Percentiles rank a stretch among this genome's conserved stretches.
Conservation (phyloP, 2,888 invertebrate genomes). For the Trypoxylon attenuatum region DNA sequence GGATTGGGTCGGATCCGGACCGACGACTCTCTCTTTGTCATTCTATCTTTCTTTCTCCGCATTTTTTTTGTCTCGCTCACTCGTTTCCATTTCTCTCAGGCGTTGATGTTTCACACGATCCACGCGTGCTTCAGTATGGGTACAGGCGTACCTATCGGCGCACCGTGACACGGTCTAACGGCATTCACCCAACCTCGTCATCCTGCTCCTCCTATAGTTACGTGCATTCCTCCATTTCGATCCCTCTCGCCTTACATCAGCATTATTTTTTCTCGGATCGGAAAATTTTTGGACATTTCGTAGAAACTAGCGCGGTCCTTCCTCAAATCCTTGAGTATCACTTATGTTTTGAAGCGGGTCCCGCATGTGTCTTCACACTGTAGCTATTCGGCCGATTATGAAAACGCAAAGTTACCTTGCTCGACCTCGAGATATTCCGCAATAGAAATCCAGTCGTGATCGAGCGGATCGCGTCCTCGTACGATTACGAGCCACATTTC, state of each 20-base stretch:
- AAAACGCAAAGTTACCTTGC: no score
- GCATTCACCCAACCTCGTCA: slow-evolving; percentile 61
- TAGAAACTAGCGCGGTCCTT: no score
- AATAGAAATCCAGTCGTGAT: no score
- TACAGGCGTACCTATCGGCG: slow-evolving; percentile 21
- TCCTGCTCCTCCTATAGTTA: slow-evolving; percentile 40
- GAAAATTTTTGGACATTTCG: no score
- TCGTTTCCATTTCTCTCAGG: slow-evolving; percentile 12
- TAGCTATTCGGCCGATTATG: no score
- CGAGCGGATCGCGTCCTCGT: no score
- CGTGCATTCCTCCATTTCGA: slow-evolving; percentile 50
- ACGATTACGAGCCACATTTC: no score
- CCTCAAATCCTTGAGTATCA: no score
- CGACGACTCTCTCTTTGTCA: slow-evolving; percentile 33
- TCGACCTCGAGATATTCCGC: no score
- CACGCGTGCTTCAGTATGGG: background rate
- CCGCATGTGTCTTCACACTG: no score
- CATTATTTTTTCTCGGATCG: no score
- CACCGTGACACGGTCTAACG: slow-evolving; percentile 60
- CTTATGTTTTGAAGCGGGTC: no score
- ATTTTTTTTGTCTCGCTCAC: slow-evolving; percentile 17
- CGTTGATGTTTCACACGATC: slow-evolving; percentile 38
- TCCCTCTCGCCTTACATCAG: slow-evolving; percentile 30
- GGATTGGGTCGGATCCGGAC: slow-evolving; percentile 38
- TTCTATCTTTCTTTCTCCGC: slow-evolving; percentile 14